Conservation (phyloP, 2,113 vertebrate species). For the Addax nasomaculatus region DNA sequence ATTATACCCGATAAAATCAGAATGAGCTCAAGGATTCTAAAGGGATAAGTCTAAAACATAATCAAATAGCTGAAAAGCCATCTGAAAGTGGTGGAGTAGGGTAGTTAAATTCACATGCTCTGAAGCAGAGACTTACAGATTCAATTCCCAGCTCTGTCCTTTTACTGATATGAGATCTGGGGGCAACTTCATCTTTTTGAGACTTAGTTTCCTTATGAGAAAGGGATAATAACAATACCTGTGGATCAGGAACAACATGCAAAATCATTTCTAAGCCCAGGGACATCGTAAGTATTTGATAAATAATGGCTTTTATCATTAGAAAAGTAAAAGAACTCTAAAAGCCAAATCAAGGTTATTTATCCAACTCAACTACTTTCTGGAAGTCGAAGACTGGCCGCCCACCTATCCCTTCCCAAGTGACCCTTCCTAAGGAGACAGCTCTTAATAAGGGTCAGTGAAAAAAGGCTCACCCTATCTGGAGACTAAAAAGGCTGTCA, state of each 20-base stretch:
- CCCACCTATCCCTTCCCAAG: neutral
- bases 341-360: constrained; percentile 24
- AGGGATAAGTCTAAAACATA: neutral
- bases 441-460: constrained; percentile 52
- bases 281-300: neutral
- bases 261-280: neutral
- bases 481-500: constrained; percentile 67
- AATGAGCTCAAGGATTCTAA: neutral
- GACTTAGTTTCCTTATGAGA: neutral
- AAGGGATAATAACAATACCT: neutral
- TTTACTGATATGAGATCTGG: neutral
- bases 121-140: neutral
- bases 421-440: constrained; percentile 53
- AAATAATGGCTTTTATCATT: neutral
- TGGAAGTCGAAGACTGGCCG: neutral
- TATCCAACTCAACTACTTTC: constrained; percentile 54
- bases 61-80: neutral
- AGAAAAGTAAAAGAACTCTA: neutral
- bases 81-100: neutral
- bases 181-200: neutral
- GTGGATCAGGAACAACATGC: neutral
- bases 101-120: neutral
- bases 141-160: neutral
- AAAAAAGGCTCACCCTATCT: constrained; percentile 36
- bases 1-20: neutral